phyloP scores from a whole-genome alignment of 1,140 invertebrate species.

The Dendrolimus kikuchii region DNA sequence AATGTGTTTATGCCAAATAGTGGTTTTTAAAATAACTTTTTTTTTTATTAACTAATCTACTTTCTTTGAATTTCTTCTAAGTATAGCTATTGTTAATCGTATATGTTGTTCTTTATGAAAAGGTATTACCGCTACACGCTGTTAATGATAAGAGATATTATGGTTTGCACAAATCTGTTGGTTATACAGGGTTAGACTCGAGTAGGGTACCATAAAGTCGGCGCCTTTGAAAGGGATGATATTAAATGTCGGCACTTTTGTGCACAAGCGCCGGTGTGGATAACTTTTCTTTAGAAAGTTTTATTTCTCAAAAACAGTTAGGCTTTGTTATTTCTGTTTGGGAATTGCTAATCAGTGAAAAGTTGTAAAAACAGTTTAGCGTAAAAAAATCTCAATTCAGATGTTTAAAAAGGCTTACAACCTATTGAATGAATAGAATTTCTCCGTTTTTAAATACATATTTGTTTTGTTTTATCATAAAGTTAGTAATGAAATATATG shows the following conservation, averaged over 20 bases:
- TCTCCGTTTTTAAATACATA: background rate
- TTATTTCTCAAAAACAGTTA: constrained; percentile 51
- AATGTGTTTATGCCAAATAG: too few species aligned
- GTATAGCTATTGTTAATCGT: background rate
- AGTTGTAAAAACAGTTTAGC: constrained; percentile 10
- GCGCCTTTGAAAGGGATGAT: constrained; percentile 40
- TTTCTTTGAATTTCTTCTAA: background rate
- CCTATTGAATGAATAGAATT: background rate
- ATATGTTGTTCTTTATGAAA: too few species aligned
- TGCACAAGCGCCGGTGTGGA: constrained; percentile 25
- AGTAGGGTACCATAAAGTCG: constrained; percentile 34
- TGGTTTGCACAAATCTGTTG: constrained; percentile 41
- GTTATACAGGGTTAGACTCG: constrained; percentile 39
- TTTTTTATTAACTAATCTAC: too few species aligned
- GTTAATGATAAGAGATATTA: constrained; percentile 36
- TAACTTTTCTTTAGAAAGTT: constrained; percentile 41
- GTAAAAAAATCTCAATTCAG: background rate
- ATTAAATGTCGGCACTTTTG: constrained; percentile 57
- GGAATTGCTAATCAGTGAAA: constrained; percentile 15
- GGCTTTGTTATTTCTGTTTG: constrained; percentile 19
- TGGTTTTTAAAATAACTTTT: too few species aligned
- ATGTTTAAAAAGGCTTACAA: constrained; percentile 1
- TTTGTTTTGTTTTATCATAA: too few species aligned
- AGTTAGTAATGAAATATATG: too few species aligned
- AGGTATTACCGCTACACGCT: constrained; percentile 24